These are phyloP conservation scores for Phocoena sinus DNA, from an alignment of 2,113 vertebrate species.

Conservation along the genomic window DNA sequence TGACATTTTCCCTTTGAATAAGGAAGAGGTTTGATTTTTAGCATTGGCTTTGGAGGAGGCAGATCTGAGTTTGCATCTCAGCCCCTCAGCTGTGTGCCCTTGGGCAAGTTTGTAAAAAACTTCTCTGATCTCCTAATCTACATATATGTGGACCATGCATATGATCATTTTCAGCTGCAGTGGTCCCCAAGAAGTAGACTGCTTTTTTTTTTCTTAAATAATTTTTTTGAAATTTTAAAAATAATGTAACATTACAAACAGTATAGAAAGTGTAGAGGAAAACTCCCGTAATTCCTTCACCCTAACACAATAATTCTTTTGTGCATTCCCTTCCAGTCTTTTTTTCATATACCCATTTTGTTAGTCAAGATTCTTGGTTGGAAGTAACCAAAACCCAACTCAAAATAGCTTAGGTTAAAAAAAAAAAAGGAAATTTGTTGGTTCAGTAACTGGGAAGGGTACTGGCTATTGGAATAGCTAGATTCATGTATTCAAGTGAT, in stretches of 20 bases:
- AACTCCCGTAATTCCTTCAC: neutral
- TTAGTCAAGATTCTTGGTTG: neutral
- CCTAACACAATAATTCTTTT: neutral
- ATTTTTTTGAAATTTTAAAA: neutral
- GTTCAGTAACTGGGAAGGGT: neutral
- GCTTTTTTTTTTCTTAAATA: neutral
- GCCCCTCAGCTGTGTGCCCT: neutral
- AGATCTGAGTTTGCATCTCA: neutral
- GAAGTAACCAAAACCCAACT: conserved; percentile 14
- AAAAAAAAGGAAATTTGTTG: neutral
- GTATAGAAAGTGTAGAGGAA: neutral
- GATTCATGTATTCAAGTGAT: neutral
- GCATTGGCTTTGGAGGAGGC: neutral
- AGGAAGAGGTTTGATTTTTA: neutral
- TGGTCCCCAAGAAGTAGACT: neutral
- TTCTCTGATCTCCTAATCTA: neutral
- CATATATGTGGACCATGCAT: neutral
- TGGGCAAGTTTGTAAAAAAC: neutral
- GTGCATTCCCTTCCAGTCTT: neutral
- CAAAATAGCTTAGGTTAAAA: neutral
- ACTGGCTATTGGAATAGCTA: neutral
- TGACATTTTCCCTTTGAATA: neutral
- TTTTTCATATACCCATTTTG: neutral
- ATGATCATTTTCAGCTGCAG: neutral
- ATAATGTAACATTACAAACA: neutral